Conservation (phyloP, 2,797 vertebrate genomes). For the Falco novaeseelandiae region DNA sequence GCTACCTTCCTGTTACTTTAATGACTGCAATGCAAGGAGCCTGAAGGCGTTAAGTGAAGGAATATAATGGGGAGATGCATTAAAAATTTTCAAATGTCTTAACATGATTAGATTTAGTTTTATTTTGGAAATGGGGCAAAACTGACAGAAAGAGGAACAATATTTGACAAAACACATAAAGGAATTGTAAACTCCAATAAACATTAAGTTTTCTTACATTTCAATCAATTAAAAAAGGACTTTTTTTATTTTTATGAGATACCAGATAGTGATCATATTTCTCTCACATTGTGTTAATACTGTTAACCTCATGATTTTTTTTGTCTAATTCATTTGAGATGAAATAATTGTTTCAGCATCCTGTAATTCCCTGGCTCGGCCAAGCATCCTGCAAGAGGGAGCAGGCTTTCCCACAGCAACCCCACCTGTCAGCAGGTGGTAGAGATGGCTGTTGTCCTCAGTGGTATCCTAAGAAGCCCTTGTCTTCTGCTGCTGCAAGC, state of each 20-base stretch:
- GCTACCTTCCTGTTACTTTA: neutral
- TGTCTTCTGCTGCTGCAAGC: neutral
- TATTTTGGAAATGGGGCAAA: neutral
- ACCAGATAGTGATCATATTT: neutral
- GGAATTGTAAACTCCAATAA: neutral
- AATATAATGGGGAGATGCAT: neutral
- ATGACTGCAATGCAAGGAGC: neutral
- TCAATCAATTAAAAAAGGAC: neutral
- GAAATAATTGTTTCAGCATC: neutral
- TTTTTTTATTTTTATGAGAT: neutral
- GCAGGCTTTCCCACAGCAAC: neutral
- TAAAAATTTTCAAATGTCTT: neutral
- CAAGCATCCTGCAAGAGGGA: neutral
- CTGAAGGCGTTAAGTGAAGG: neutral
- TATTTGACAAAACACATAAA: neutral
- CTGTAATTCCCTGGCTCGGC: neutral
- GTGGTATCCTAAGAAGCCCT: neutral
- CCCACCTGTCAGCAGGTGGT: neutral
- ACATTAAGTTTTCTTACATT: neutral
- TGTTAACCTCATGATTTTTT: neutral
- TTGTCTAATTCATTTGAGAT: neutral
- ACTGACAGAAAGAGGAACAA: neutral
- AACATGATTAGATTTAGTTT: neutral
- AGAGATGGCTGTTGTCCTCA: neutral
- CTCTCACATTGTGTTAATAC: neutral